Conservation (phyloP, 2,797 vertebrate species). For the Enteromius afrohamiltoni region DNA sequence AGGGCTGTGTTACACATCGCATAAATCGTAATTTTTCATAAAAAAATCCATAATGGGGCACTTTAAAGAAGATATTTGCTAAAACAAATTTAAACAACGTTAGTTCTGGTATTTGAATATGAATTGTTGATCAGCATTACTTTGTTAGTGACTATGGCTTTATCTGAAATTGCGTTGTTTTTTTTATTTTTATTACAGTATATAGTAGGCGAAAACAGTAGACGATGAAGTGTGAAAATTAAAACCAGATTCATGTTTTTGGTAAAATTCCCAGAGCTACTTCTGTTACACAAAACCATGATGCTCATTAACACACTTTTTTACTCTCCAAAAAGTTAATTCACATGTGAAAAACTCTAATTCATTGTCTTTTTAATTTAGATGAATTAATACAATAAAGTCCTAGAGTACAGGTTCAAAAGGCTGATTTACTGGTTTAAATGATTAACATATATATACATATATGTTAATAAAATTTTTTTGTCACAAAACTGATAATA, state of each 20-base stretch:
- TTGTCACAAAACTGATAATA: background rate
- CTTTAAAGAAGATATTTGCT: background rate
- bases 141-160: background rate
- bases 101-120: background rate
- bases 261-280: background rate
- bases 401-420: background rate
- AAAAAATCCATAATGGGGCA: too few species aligned
- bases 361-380: background rate
- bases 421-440: background rate
- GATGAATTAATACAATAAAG: background rate
- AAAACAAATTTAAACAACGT: background rate
- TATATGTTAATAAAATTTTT: too few species aligned
- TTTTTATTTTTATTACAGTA: background rate
- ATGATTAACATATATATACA: too few species aligned
- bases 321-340: background rate
- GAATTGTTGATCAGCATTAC: background rate
- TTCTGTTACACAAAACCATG: background rate
- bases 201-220: background rate
- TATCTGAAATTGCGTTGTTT: background rate
- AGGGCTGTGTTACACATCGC: too few species aligned
- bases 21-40: too few species aligned
- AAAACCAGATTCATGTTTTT: background rate
- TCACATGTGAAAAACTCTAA: background rate
- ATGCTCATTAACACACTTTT: background rate
- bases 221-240: background rate